These are phyloP conservation scores for Tupaia tana DNA, from an alignment of 2,113 vertebrate species.

Conservation along the genomic window DNA sequence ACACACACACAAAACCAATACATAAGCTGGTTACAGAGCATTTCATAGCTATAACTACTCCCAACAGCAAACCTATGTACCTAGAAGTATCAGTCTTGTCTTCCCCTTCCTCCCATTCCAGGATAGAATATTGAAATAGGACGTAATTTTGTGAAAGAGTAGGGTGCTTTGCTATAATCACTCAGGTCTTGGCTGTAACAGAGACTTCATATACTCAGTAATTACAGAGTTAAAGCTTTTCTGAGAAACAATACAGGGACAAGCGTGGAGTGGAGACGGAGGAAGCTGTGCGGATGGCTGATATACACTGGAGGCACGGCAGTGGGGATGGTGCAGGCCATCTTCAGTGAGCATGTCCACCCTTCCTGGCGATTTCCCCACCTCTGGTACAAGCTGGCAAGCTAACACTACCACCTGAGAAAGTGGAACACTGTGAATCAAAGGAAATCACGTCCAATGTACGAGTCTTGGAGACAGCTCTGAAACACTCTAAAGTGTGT, in stretches of 20 bases:
- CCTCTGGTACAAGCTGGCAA: not conserved
- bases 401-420: not conserved
- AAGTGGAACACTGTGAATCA: slow-evolving; percentile 37
- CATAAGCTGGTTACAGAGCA: not conserved
- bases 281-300: not conserved
- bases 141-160: not conserved
- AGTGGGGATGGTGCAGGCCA: not conserved
- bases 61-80: not conserved
- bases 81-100: not conserved
- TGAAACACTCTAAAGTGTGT: slow-evolving; percentile 45
- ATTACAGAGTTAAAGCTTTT: not conserved
- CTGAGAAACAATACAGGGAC: not conserved
- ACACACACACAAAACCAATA: no score
- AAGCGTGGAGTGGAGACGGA: no score
- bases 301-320: not conserved
- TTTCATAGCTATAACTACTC: not conserved
- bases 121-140: not conserved
- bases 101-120: not conserved
- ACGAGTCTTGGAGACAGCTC: slow-evolving; percentile 33
- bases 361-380: not conserved
- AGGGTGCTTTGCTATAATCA: not conserved
- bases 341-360: not conserved
- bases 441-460: slow-evolving; percentile 56
- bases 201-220: not conserved
- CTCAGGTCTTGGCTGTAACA: not conserved